These are phyloP conservation scores for Trissolcus basalis DNA, from an alignment of 1,140 invertebrate species.

Conservation along the genomic window DNA sequence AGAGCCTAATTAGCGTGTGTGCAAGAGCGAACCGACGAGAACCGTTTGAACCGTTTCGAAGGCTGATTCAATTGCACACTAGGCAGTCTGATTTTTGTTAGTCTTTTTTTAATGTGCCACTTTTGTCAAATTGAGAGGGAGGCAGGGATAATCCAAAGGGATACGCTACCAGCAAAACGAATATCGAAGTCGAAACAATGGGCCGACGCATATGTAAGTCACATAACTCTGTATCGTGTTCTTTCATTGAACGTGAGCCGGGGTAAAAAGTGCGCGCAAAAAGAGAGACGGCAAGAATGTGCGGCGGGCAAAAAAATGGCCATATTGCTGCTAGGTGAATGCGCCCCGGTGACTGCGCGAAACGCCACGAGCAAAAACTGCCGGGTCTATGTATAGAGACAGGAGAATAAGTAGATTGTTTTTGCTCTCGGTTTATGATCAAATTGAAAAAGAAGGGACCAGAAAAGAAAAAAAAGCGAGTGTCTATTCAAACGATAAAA, in stretches of 20 bases:
- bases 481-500: conserved; percentile 38
- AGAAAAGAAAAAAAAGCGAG: not conserved
- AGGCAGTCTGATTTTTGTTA: conserved; percentile 39
- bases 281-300: conserved; percentile 12
- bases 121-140: conserved; percentile 53
- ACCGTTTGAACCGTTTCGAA: conserved; percentile 23
- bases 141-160: conserved; percentile 54
- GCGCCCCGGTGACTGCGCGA: conserved; percentile 34
- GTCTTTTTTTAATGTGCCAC: conserved; percentile 43
- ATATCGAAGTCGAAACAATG: conserved; percentile 51
- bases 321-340: conserved; percentile 43
- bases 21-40: too few relatives aligned
- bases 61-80: conserved; percentile 34
- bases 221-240: conserved; percentile 53
- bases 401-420: conserved; percentile 46
- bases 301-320: conserved; percentile 28
- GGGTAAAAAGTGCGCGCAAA: conserved; percentile 8
- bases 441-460: conserved; percentile 37
- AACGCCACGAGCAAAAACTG: conserved; percentile 44
- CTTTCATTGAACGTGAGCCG: conserved; percentile 28
- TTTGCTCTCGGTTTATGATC: conserved; percentile 49
- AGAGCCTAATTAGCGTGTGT: too few relatives aligned
- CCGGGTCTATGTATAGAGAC: conserved; percentile 38
- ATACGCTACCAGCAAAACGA: conserved; percentile 50
- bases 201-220: conserved; percentile 46